phyloP scores from a whole-genome alignment of 2,888 invertebrate genomes.

The Empis livida region DNA sequence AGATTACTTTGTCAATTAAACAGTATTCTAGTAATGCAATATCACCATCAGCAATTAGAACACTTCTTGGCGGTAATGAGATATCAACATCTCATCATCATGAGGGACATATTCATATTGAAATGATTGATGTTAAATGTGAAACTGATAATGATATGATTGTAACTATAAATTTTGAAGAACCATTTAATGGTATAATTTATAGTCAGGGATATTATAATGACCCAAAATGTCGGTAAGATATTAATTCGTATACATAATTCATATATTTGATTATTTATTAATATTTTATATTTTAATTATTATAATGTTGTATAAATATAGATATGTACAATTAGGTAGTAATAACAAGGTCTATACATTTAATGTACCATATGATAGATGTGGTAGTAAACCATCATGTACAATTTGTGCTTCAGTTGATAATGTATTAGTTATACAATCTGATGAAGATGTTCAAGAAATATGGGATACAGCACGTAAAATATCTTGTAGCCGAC shows the following conservation, averaged over 20 bases:
- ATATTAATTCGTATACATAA: no score
- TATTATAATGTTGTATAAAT: no score
- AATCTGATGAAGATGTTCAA: conserved; percentile 52
- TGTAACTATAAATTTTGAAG: conserved; percentile 49
- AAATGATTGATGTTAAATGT: conserved; percentile 51
- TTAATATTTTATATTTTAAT: no score
- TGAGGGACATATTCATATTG: conserved; percentile 36
- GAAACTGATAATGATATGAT: conserved; percentile 40
- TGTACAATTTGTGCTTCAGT: conserved; percentile 48
- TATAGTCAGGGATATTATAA: conserved; percentile 57
- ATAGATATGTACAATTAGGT: conserved; percentile 47
- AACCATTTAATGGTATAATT: conserved; percentile 51
- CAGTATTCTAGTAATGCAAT: no score
- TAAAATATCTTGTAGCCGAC: conserved; percentile 40
- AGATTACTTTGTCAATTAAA: no score
- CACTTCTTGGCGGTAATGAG: not conserved
- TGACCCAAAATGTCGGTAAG: conserved; percentile 55
- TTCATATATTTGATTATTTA: no score
- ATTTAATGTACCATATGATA: conserved; percentile 50
- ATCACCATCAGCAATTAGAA: no score
- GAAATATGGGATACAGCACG: conserved; percentile 53
- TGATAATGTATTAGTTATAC: conserved; percentile 54
- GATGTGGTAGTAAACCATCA: conserved; percentile 48
- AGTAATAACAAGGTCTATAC: conserved; percentile 43
- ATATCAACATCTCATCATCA: not conserved